Conservation (phyloP, 1,140 invertebrate genomes). For the Hydropsyche tenuis region DNA sequence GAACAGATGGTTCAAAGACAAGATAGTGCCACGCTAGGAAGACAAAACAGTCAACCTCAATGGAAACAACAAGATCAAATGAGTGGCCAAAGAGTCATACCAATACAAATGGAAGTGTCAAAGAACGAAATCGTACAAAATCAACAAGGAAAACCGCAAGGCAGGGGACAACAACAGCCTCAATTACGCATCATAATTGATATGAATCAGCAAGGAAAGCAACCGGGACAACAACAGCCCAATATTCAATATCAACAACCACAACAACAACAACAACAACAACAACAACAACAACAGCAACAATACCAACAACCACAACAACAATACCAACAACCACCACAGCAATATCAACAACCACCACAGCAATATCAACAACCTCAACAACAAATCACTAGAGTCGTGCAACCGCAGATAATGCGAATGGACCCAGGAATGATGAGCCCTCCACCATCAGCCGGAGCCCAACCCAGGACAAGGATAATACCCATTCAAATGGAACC, state of each 20-base stretch:
- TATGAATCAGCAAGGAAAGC: slow-evolving; percentile 53
- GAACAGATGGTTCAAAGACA: slow-evolving; percentile 34
- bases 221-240: background rate
- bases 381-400: slow-evolving; percentile 60
- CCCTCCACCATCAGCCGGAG: slow-evolving; percentile 53
- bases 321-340: background rate
- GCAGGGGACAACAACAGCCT: slow-evolving; percentile 51
- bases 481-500: slow-evolving; percentile 64
- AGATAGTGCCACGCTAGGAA: background rate
- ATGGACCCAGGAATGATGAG: slow-evolving; percentile 54
- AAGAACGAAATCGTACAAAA: slow-evolving; percentile 55
- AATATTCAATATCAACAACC: slow-evolving; percentile 18
- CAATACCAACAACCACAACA: no score
- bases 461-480: slow-evolving; percentile 61
- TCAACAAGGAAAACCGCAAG: slow-evolving; percentile 52
- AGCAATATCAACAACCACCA: slow-evolving; percentile 32
- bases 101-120: slow-evolving; percentile 61
- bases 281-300: no score
- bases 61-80: background rate
- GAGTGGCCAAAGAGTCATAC: slow-evolving; percentile 54
- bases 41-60: background rate
- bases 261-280: background rate
- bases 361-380: slow-evolving; percentile 57
- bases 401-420: slow-evolving; percentile 59
- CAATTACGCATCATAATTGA: slow-evolving; percentile 61